Conservation (phyloP, 2,888 invertebrate species). For the Hoplodrina blanda region DNA sequence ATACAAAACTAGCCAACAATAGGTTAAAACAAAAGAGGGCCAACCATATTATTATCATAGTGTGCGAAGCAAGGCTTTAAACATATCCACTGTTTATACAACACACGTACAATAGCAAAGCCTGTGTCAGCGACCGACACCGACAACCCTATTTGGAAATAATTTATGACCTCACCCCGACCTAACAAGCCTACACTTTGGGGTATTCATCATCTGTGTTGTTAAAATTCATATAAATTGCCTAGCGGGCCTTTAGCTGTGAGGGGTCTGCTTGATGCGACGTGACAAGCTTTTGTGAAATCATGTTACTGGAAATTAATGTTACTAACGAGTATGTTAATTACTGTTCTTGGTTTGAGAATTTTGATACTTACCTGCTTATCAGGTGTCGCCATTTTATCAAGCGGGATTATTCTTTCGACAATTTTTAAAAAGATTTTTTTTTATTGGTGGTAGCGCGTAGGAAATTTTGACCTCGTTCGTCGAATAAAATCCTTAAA, state of each 20-base stretch:
- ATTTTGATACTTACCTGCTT: neutral
- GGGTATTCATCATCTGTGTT: conserved; percentile 60
- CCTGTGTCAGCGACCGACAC: conserved; percentile 56
- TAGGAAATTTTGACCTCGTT: neutral
- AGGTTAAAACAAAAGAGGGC: conserved; percentile 49
- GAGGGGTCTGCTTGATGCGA: conserved; percentile 26
- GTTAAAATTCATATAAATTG: conserved; percentile 69
- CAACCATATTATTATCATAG: conserved; percentile 37
- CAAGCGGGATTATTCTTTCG: neutral
- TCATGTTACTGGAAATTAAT: conserved; percentile 30
- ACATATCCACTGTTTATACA: conserved; percentile 45
- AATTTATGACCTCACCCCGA: conserved; percentile 64
- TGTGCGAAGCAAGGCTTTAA: conserved; percentile 42
- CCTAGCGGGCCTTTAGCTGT: conserved; percentile 31
- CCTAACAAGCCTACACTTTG: conserved; percentile 50
- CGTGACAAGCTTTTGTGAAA: conserved; percentile 45
- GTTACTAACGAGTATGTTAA: conserved; percentile 17
- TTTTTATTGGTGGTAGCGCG: too few species aligned
- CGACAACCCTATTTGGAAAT: conserved; percentile 63
- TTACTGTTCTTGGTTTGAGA: conserved; percentile 9
- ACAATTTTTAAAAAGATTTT: neutral
- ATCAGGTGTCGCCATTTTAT: neutral
- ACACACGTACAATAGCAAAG: conserved; percentile 50
- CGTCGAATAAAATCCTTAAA: neutral
- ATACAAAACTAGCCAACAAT: conserved; percentile 53